Conservation (phyloP, 2,888 invertebrate species). For the Lamellibrachia satsuma region DNA sequence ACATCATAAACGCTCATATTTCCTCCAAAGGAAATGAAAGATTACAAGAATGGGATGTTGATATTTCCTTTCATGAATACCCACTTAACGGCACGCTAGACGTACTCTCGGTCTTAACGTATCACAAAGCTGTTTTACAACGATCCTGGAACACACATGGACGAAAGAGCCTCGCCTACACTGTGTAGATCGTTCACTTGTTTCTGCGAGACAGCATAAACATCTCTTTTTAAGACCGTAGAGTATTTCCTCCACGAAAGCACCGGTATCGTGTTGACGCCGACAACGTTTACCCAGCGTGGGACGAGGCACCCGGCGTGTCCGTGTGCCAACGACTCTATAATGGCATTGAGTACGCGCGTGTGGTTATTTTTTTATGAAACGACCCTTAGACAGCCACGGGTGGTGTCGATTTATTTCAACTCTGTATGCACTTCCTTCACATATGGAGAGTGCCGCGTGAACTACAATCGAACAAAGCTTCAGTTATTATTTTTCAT, state of each 20-base stretch:
- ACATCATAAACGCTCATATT: too few relatives aligned
- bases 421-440: not conserved
- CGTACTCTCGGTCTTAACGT: too few relatives aligned
- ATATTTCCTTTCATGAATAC: too few relatives aligned
- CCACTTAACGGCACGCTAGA: too few relatives aligned
- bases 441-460: not conserved
- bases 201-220: not conserved
- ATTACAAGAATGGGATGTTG: too few relatives aligned
- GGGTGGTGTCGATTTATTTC: not conserved
- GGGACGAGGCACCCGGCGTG: not conserved
- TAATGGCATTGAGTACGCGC: not conserved
- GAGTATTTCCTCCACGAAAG: not conserved
- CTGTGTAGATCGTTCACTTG: not conserved
- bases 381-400: not conserved
- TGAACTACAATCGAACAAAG: not conserved
- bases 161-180: not conserved
- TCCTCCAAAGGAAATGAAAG: too few relatives aligned
- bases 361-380: not conserved
- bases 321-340: not conserved
- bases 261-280: not conserved
- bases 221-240: not conserved
- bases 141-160: not conserved
- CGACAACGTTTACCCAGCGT: not conserved
- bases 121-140: not conserved
- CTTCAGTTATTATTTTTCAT: not conserved